Evolutionary conservation across 1,140 invertebrate genomes (phyloP).

Genomic region (Cotesia vestalis): DNA sequence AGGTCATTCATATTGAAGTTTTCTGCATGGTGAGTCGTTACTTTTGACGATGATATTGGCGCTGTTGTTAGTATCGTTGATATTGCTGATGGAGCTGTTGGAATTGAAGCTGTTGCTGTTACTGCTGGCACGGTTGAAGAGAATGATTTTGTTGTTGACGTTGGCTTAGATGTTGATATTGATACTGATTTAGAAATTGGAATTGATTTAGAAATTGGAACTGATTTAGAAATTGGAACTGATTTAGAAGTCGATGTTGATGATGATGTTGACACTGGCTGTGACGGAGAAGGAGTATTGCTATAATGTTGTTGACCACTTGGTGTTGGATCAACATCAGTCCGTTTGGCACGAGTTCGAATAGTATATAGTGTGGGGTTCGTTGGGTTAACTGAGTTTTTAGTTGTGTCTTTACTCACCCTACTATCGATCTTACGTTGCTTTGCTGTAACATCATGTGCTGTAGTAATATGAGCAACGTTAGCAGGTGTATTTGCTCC

Average conservation of each 20-base stretch:
- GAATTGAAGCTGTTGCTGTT: too few relatives aligned
- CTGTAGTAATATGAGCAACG: background rate
- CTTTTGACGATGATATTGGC: too few relatives aligned
- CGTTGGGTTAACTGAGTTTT: background rate
- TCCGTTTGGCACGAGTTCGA: slow-evolving; percentile 1
- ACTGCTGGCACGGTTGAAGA: background rate
- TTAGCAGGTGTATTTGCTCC: slow-evolving; percentile 18
- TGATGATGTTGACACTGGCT: slow-evolving; percentile 1
- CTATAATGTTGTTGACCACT: background rate
- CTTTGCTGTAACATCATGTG: slow-evolving; percentile 5
- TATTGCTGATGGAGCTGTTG: too few relatives aligned
- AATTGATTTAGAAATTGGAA: background rate
- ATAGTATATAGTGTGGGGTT: background rate
- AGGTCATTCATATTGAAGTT: slow-evolving; percentile 45
- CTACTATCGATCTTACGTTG: slow-evolving; percentile 27
- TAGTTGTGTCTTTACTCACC: slow-evolving; percentile 33
- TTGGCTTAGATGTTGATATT: background rate
- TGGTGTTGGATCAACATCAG: background rate
- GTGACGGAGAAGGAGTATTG: background rate
- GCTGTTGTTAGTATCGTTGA: too few relatives aligned
- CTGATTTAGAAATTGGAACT: background rate
- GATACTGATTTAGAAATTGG: background rate
- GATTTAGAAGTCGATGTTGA: background rate
- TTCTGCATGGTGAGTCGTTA: slow-evolving; percentile 21
- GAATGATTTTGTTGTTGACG: too few relatives aligned